These are phyloP conservation scores for Philopotamus ludificatus DNA, from an alignment of 1,140 invertebrate species.

Conservation along the genomic window DNA sequence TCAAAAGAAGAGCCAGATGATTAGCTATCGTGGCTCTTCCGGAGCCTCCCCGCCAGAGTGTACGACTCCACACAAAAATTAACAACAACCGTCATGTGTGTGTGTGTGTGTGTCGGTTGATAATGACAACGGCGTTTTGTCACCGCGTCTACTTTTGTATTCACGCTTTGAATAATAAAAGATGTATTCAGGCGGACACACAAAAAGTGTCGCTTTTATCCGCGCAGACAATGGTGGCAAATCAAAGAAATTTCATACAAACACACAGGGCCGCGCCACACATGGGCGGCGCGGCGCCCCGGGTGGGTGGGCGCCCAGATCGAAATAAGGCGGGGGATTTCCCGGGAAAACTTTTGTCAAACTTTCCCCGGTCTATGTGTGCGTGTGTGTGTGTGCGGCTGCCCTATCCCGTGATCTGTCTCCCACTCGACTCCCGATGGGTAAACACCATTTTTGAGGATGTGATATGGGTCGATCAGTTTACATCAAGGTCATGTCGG, in stretches of 20 bases:
- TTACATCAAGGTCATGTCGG: constrained; percentile 1
- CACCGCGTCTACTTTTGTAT: constrained; percentile 40
- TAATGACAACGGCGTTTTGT: constrained; percentile 38
- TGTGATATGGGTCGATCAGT: constrained; percentile 1
- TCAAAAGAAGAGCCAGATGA: background rate
- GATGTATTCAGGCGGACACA: constrained; percentile 54
- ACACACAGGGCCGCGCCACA: constrained; percentile 21
- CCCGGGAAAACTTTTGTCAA: constrained; percentile 24
- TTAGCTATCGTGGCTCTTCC: background rate
- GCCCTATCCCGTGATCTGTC: constrained; percentile 34
- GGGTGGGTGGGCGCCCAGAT: constrained; percentile 28
- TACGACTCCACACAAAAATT: too few relatives aligned
- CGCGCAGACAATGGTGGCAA: constrained; percentile 51
- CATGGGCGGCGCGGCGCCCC: constrained; percentile 23
- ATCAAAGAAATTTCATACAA: constrained; percentile 54
- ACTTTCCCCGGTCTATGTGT: constrained; percentile 15
- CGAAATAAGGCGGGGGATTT: constrained; percentile 29
- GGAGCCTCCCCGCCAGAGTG: too few relatives aligned
- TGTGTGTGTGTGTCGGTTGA: background rate
- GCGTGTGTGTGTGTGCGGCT: background rate
- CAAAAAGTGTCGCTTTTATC: constrained; percentile 56
- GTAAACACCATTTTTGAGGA: constrained; percentile 33
- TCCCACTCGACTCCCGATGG: constrained; percentile 34
- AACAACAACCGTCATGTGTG: background rate
- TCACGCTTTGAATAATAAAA: constrained; percentile 47